Conservation (phyloP, 2,113 vertebrate genomes). For the Hippoglossus stenolepis region DNA sequence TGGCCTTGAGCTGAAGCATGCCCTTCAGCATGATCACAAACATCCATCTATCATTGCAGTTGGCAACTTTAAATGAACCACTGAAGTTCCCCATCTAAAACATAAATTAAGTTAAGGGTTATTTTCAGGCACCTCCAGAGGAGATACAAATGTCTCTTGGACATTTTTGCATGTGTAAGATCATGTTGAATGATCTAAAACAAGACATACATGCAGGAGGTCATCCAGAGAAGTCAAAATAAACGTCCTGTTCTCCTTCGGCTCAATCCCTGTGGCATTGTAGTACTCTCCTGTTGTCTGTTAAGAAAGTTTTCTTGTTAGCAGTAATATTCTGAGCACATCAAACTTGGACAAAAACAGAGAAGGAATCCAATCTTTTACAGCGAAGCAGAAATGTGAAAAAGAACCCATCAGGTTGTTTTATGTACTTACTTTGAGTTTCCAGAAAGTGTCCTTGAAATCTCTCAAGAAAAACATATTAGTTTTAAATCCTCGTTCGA, state of each 20-base stretch:
- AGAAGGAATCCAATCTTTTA: neutral
- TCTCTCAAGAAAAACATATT: neutral
- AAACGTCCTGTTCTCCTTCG: too few species aligned
- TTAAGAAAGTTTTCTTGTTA: too few species aligned
- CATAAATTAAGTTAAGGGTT: neutral
- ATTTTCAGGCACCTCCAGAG: too few species aligned
- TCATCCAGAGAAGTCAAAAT: too few species aligned
- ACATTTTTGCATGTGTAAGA: too few species aligned
- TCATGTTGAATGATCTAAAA: too few species aligned
- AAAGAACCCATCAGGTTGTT: neutral
- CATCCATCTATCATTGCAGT: neutral
- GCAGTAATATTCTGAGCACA: too few species aligned
- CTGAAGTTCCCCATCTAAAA: neutral
- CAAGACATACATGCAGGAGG: too few species aligned
- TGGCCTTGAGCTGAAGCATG: constrained; percentile 1
- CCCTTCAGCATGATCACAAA: constrained; percentile 11
- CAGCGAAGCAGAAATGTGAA: neutral
- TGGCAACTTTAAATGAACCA: too few species aligned
- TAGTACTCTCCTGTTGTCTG: too few species aligned
- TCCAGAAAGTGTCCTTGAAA: neutral
- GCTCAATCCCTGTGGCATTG: too few species aligned
- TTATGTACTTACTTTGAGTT: constrained; percentile 3
- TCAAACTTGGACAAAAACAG: neutral
- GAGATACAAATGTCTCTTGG: too few species aligned
- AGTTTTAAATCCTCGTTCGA: neutral